A percentile compares a stretch with the other conserved stretches of the same genome.
phyloP scores from a whole-genome alignment of 2,888 invertebrate species.

The Saturnia pavonia region DNA sequence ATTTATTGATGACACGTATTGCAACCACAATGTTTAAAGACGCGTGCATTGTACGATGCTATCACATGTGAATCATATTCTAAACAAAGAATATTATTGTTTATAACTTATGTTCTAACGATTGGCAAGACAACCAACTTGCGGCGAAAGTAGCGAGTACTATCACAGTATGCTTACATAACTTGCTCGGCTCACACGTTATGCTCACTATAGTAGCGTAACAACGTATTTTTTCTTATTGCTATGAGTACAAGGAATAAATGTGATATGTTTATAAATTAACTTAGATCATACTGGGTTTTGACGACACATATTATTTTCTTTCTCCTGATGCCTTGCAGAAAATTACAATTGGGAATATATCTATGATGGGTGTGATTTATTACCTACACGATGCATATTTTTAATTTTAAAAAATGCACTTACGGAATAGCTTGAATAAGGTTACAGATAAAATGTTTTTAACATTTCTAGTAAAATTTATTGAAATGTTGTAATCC shows the following conservation, averaged over 20 bases:
- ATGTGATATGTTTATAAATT: neutral
- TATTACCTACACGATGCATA: too few species aligned
- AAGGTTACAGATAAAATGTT: too few species aligned
- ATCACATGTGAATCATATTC: neutral
- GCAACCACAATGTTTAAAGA: neutral
- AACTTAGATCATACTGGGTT: neutral
- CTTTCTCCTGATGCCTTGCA: too few species aligned
- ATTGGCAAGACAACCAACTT: neutral
- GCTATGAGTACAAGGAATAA: neutral
- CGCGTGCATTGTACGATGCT: neutral
- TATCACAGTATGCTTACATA: neutral
- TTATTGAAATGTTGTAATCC: too few species aligned
- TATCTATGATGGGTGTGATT: too few species aligned
- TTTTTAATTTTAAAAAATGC: too few species aligned
- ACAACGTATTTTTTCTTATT: too few species aligned
- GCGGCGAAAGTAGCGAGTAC: neutral
- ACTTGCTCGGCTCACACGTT: neutral
- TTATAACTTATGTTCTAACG: neutral
- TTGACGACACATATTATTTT: neutral
- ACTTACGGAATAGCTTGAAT: too few species aligned
- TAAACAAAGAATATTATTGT: constrained; percentile 1
- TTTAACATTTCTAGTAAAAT: too few species aligned
- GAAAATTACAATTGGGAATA: too few species aligned
- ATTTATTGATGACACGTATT: constrained; percentile 3
- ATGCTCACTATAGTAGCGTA: neutral